Evolutionary conservation across 2,113 vertebrate species (phyloP).

Genomic region (Vulpes lagopus): DNA sequence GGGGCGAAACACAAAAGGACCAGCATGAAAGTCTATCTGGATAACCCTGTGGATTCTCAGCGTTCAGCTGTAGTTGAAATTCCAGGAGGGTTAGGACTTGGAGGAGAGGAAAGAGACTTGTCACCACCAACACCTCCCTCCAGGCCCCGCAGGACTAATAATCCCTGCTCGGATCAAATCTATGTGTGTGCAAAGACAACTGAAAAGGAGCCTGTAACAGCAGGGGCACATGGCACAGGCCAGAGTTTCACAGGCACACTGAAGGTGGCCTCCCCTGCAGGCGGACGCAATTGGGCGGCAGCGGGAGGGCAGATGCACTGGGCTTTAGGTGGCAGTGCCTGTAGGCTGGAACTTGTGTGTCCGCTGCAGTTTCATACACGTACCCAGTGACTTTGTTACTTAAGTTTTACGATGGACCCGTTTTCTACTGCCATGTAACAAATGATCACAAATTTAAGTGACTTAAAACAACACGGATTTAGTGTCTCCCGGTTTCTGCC

Average conservation of each 20-base stretch:
- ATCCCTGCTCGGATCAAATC: neutral
- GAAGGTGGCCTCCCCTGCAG: neutral
- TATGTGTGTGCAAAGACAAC: neutral
- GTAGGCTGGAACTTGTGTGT: neutral
- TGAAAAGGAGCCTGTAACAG: neutral
- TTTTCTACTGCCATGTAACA: neutral
- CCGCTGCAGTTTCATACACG: neutral
- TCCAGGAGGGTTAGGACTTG: neutral
- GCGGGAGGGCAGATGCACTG: neutral
- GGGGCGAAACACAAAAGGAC: slow-evolving; percentile 67
- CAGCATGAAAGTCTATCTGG: slow-evolving; percentile 61
- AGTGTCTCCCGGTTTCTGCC: neutral
- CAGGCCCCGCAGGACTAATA: neutral
- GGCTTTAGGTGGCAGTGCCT: neutral
- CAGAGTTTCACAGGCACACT: neutral
- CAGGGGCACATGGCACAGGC: neutral
- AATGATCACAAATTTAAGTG: neutral
- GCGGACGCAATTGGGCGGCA: neutral
- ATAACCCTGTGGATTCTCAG: slow-evolving; percentile 40
- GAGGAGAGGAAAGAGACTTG: slow-evolving; percentile 35
- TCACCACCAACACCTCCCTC: neutral
- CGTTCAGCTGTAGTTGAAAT: slow-evolving; percentile 35
- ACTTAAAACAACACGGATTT: neutral
- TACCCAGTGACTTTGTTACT: neutral
- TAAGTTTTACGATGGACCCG: neutral